Percentiles rank a stretch among this genome's conserved stretches.
Conservation (phyloP, 1,140 invertebrate genomes). For the Zophobas morio region DNA sequence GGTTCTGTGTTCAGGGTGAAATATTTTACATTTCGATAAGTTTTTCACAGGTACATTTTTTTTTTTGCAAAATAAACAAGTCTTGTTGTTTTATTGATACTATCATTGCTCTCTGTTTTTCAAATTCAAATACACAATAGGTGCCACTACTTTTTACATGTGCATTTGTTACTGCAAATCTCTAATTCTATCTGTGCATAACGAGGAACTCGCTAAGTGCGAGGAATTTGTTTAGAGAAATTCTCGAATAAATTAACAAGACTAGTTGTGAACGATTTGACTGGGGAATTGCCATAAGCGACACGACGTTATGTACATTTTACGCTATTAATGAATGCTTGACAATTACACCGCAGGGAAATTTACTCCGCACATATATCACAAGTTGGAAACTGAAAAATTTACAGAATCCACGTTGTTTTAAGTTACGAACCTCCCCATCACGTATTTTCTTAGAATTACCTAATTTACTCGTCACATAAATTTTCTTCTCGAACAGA, state of each 20-base stretch:
- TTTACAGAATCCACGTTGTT: slow-evolving; percentile 26
- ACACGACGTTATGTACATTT: slow-evolving; percentile 46
- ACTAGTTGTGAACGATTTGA: slow-evolving; percentile 20
- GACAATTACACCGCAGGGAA: slow-evolving; percentile 57
- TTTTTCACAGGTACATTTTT: too few species aligned
- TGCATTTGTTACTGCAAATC: background rate
- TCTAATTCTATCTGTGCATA: background rate
- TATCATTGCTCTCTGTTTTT: too few species aligned
- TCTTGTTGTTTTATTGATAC: too few species aligned
- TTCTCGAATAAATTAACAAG: slow-evolving; percentile 36
- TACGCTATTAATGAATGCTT: slow-evolving; percentile 55
- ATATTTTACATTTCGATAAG: too few species aligned
- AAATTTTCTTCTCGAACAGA: background rate
- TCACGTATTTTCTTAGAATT: slow-evolving; percentile 32
- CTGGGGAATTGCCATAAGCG: slow-evolving; percentile 35
- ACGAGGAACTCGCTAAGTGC: background rate
- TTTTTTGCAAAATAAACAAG: too few species aligned
- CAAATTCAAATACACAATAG: too few species aligned
- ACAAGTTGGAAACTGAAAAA: slow-evolving; percentile 28
- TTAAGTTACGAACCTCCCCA: slow-evolving; percentile 17
- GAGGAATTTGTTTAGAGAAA: slow-evolving; percentile 26
- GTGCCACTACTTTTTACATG: too few species aligned
- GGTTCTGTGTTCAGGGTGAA: too few species aligned
- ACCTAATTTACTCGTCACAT: slow-evolving; percentile 27
- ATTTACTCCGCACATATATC: slow-evolving; percentile 47